phyloP scores from a whole-genome alignment of 1,140 invertebrate species.

The Drosophila arawakana region DNA sequence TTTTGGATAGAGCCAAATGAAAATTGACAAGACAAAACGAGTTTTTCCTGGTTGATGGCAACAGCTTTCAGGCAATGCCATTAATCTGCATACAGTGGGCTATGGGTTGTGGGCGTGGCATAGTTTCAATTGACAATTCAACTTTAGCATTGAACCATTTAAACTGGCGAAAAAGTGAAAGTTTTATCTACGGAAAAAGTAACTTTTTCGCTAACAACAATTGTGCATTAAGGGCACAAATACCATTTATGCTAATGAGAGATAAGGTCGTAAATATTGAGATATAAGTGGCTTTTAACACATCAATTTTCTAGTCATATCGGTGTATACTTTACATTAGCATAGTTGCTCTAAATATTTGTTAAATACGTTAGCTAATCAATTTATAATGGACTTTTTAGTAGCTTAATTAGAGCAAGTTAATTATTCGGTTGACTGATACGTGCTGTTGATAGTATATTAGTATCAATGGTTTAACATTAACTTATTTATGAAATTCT shows the following conservation, averaged over 20 bases:
- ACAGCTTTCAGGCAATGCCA: constrained; percentile 31
- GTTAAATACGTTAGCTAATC: too few species aligned
- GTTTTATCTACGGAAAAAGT: constrained; percentile 10
- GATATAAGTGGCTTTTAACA: too few species aligned
- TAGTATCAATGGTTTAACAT: too few species aligned
- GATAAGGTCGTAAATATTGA: too few species aligned
- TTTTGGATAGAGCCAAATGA: constrained; percentile 34
- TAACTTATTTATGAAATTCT: not conserved
- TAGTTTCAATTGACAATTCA: constrained; percentile 31
- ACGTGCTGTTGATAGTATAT: too few species aligned
- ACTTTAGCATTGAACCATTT: constrained; percentile 37
- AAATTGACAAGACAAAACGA: constrained; percentile 49
- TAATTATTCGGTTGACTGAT: too few species aligned
- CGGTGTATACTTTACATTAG: too few species aligned
- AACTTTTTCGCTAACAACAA: not conserved
- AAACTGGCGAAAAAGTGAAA: constrained; percentile 40
- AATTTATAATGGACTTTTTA: too few species aligned
- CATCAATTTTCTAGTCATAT: too few species aligned
- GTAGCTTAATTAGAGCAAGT: too few species aligned
- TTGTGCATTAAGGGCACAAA: not conserved
- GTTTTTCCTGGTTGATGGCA: constrained; percentile 34
- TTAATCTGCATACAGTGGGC: constrained; percentile 26
- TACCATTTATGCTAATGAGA: too few species aligned
- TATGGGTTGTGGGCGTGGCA: constrained; percentile 14
- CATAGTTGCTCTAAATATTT: too few species aligned